A percentile compares a stretch with the other conserved stretches of the same genome.
phyloP scores from a whole-genome alignment of 2,113 vertebrate species.

The Alouatta palliata region DNA sequence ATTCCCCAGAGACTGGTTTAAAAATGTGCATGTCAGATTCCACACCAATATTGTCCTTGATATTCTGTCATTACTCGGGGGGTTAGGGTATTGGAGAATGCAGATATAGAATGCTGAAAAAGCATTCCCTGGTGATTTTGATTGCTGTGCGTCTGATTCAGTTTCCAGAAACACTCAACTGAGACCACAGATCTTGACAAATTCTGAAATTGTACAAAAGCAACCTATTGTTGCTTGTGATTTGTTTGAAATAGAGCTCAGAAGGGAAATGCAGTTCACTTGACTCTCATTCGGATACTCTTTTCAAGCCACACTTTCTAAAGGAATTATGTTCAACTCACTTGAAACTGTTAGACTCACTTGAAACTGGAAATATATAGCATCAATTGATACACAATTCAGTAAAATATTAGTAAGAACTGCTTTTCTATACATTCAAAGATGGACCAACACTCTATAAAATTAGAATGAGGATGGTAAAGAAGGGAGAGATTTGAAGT shows the following conservation, averaged over 20 bases:
- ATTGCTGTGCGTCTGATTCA: not conserved
- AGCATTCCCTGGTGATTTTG: not conserved
- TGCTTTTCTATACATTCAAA: not conserved
- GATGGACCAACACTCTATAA: not conserved
- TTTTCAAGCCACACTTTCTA: not conserved
- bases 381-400: not conserved
- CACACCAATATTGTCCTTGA: not conserved
- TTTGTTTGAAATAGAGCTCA: not conserved
- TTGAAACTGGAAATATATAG: not conserved
- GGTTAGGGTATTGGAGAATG: not conserved
- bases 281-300: not conserved
- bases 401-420: not conserved
- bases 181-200: not conserved
- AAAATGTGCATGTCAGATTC: not conserved
- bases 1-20: not conserved
- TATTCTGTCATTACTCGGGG: not conserved
- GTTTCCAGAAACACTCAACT: not conserved
- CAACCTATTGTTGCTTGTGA: not conserved
- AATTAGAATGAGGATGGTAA: not conserved
- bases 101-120: not conserved
- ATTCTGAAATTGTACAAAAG: not conserved
- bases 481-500: not conserved
- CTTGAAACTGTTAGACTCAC: not conserved
- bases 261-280: not conserved
- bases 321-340: not conserved